Evolutionary conservation across 2,113 vertebrate genomes (phyloP), one percentile per base, ranked within the genome.

Genomic region (Colinus virginianus): DNA sequence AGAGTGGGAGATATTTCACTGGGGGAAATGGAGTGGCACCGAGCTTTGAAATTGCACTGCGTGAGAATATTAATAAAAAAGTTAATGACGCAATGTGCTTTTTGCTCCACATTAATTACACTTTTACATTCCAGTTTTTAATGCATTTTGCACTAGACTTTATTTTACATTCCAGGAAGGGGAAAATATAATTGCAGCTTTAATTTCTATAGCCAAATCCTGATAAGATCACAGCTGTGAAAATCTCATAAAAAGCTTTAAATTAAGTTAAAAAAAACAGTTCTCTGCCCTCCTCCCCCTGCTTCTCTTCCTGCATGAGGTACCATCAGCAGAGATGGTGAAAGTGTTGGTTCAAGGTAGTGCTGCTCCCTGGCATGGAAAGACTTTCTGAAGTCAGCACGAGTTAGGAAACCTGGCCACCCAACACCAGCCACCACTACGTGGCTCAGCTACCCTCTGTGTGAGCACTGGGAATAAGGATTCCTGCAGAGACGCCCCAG

Each of bases 11-110:
- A 96, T 97, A 96, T 96, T 97, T 97, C 96, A 97, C 96, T 96
- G 93, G 92, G 93, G 96, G 96, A 97, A 97, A 97, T 97, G 97
- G 96, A 97, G 96, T 97, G 97, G 97, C 96, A 97, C 97, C 91
- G 93, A 97, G 97, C 96, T 97, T 96, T 96, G 97, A 96, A 97
- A 97, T 97, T 96, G 96, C 96, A 95, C 96, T 96, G 96, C 79
- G 11, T 96, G 96, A 97, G 96, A 97, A 97, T 97, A 97, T 97
- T 97, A 97, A 97, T 97, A 97, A 97, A 97, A 97, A 97, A 97
- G 96, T 97, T 97, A 97, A 97, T 97, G 96, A 97, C 96, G 96
- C 97, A 97, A 97, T 96, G 96, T 97, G 95, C 97, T 97, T 97
- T 97, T 97, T 97, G 96, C 96, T 96, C 97, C 94, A 97, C 96